Conservation (phyloP, 2,888 invertebrate species). For the Andrena bicolor region DNA sequence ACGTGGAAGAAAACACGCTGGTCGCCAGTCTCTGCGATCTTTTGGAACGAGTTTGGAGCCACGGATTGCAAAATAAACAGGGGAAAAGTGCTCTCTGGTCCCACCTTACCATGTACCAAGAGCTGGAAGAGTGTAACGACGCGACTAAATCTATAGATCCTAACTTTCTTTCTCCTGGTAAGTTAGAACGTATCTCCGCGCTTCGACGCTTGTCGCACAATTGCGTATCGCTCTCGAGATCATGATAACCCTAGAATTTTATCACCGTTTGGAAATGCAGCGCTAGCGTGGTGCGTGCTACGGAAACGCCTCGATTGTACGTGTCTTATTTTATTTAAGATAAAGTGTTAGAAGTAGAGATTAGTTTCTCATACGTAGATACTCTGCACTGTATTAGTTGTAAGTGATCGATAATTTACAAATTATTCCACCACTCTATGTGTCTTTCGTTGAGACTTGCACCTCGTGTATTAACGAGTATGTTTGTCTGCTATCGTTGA, state of each 20-base stretch:
- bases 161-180: conserved; percentile 88
- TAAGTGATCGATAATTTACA: conserved; percentile 64
- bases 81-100: conserved; percentile 99
- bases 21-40: conserved; percentile 99
- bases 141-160: conserved; percentile 87
- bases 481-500: conserved; percentile 3
- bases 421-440: conserved; percentile 41
- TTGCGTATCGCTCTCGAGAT: background rate
- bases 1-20: conserved; percentile 98
- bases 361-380: conserved; percentile 74
- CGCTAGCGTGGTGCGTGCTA: conserved; percentile 96
- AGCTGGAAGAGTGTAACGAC: conserved; percentile 90
- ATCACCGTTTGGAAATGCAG: conserved; percentile 86
- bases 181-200: conserved; percentile 54
- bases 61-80: conserved; percentile 97
- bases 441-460: conserved; percentile 40
- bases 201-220: background rate
- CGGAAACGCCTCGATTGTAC: conserved; percentile 96
- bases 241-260: conserved; percentile 80
- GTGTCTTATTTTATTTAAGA: conserved; percentile 83
- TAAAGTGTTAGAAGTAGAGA: conserved; percentile 72
- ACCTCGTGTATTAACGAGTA: background rate
- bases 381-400: conserved; percentile 71
- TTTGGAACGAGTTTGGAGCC: conserved; percentile 98
- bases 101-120: conserved; percentile 95